Conservation (phyloP, 2,888 invertebrate genomes). For the Cerceris ruficornis region DNA sequence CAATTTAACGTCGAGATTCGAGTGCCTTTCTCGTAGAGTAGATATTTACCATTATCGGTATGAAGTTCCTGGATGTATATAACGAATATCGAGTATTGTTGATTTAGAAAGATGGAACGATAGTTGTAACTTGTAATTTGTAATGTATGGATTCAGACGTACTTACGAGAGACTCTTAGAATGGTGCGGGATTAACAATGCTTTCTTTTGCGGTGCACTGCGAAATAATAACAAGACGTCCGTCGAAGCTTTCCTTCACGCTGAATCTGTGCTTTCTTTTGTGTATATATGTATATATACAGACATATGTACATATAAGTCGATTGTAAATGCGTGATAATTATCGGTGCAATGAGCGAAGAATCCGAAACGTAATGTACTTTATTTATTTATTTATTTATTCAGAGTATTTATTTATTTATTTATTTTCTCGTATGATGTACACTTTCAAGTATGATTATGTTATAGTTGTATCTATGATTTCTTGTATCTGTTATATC, state of each 20-base stretch:
- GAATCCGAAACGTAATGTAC: slow-evolving; percentile 11
- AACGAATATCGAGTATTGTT: neutral
- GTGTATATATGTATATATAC: too few relatives aligned
- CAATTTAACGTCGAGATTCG: slow-evolving; percentile 26
- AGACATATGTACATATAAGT: slow-evolving; percentile 8
- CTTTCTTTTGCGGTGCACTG: slow-evolving; percentile 39
- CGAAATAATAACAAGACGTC: slow-evolving; percentile 32
- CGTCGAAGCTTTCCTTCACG: slow-evolving; percentile 32
- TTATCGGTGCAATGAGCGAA: neutral
- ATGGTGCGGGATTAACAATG: slow-evolving; percentile 41
- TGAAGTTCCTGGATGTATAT: neutral
- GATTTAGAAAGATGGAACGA: neutral
- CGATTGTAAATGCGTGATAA: slow-evolving; percentile 21
- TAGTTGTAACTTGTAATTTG: neutral
- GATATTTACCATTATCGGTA: neutral
- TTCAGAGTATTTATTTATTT: slow-evolving; percentile 36
- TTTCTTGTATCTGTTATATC: slow-evolving; percentile 33
- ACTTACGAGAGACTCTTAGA: slow-evolving; percentile 1
- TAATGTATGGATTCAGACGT: neutral
- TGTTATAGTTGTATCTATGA: slow-evolving; percentile 32
- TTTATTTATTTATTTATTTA: slow-evolving; percentile 43
- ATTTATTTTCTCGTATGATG: slow-evolving; percentile 18
- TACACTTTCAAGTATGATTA: slow-evolving; percentile 23
- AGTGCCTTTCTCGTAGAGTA: slow-evolving; percentile 1
- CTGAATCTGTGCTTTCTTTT: slow-evolving; percentile 30